phyloP scores from a whole-genome alignment of 2,113 vertebrate species.

The Bucco capensis region DNA sequence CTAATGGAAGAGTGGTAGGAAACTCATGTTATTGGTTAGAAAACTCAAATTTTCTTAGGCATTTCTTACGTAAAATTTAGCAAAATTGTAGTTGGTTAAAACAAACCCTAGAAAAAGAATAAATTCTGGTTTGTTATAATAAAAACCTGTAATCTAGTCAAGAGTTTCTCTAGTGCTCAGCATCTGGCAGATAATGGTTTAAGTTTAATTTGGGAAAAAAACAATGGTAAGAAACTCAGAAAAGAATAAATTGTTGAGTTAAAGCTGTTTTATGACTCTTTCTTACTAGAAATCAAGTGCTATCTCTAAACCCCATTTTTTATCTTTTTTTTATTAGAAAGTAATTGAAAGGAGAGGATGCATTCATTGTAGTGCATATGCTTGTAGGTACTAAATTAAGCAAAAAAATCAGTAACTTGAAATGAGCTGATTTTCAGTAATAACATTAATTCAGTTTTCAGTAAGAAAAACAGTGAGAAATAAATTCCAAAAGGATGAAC shows the following conservation, averaged over 20 bases:
- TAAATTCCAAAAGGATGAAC: not conserved
- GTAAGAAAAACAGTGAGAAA: not conserved
- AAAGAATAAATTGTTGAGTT: not conserved
- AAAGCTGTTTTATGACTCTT: not conserved
- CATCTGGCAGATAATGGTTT: not conserved
- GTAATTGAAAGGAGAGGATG: not conserved
- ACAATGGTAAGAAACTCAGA: not conserved
- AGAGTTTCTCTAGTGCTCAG: not conserved
- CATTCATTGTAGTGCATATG: not conserved
- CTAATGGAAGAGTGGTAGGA: not conserved
- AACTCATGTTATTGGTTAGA: not conserved
- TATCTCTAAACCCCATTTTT: not conserved
- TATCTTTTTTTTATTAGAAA: not conserved
- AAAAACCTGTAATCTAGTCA: not conserved
- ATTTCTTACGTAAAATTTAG: not conserved
- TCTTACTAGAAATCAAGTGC: not conserved
- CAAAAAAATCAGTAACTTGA: not conserved
- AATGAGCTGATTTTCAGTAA: not conserved
- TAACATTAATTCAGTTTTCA: not conserved
- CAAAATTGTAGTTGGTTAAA: not conserved
- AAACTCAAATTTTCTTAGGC: not conserved
- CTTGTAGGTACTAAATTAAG: not conserved
- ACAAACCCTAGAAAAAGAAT: not conserved
- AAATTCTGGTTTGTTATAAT: not conserved
- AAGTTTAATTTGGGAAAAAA: not conserved